phyloP scores from a whole-genome alignment of 2,888 invertebrate species.

The Chalcis sispes region DNA sequence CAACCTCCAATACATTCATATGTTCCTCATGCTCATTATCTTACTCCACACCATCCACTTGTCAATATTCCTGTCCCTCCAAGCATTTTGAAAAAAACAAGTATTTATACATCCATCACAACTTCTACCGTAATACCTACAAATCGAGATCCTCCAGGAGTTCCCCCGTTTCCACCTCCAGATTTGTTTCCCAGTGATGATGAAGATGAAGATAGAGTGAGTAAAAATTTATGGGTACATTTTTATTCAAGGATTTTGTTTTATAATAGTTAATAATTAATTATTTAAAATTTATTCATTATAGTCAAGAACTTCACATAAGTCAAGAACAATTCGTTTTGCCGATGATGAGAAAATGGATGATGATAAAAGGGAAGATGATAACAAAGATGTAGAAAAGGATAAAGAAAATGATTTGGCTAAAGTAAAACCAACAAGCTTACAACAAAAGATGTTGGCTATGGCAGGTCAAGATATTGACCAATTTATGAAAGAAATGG shows the following conservation, averaged over 20 bases:
- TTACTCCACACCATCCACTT: conserved; percentile 75
- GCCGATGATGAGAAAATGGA: conserved; percentile 77
- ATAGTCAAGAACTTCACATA: conserved; percentile 74
- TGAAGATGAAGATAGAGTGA: conserved; percentile 72
- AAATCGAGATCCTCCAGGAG: conserved; percentile 87
- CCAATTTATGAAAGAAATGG: conserved; percentile 95
- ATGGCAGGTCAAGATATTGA: conserved; percentile 94
- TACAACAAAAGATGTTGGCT: conserved; percentile 92
- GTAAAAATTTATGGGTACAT: not conserved
- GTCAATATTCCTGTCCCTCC: conserved; percentile 80
- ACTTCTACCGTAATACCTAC: conserved; percentile 67
- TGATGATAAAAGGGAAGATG: conserved; percentile 73
- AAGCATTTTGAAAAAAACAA: conserved; percentile 86
- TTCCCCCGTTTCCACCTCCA: conserved; percentile 90
- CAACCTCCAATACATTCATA: conserved; percentile 72
- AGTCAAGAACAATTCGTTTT: conserved; percentile 80
- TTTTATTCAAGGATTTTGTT: not conserved
- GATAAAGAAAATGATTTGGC: conserved; percentile 74
- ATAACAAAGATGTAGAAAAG: conserved; percentile 71
- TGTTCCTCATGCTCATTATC: conserved; percentile 70
- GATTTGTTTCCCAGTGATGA: conserved; percentile 81
- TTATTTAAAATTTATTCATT: conserved; percentile 33
- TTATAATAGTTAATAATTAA: conserved; percentile 2
- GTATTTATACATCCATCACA: conserved; percentile 76
- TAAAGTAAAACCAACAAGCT: conserved; percentile 82